Percentiles rank a stretch among this genome's conserved stretches.
Conservation (phyloP, 2,888 invertebrate genomes). For the Eupithecia exiguata region DNA sequence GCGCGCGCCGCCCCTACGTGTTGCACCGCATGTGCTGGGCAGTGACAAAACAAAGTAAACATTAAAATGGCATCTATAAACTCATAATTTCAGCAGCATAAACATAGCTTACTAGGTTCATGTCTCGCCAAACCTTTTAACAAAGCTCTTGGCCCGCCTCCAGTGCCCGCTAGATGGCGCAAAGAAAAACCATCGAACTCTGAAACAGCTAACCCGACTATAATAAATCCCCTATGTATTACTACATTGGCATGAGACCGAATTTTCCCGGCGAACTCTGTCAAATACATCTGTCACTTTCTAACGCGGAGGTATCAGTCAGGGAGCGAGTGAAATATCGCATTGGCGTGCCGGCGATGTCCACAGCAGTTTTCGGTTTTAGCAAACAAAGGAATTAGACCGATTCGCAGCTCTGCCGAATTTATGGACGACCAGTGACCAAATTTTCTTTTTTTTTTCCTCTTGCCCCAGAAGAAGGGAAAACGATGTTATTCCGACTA, state of each 20-base stretch:
- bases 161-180: slow-evolving; percentile 69
- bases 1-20: neutral
- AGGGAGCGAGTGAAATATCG: slow-evolving; percentile 76
- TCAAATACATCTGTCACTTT: slow-evolving; percentile 72
- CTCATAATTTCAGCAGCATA: neutral
- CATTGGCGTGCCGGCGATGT: slow-evolving; percentile 62
- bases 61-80: neutral
- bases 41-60: neutral
- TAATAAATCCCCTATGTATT: slow-evolving; percentile 60
- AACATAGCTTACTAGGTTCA: slow-evolving; percentile 42
- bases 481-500: slow-evolving; percentile 58
- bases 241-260: slow-evolving; percentile 56
- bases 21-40: neutral
- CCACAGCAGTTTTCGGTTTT: slow-evolving; percentile 76
- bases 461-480: slow-evolving; percentile 59
- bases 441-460: slow-evolving; percentile 66
- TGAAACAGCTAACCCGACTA: slow-evolving; percentile 50
- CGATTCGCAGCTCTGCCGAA: slow-evolving; percentile 67
- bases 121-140: slow-evolving; percentile 67
- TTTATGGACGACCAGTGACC: slow-evolving; percentile 75
- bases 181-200: slow-evolving; percentile 53
- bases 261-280: slow-evolving; percentile 46
- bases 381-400: slow-evolving; percentile 81
- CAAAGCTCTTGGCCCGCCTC: slow-evolving; percentile 71
- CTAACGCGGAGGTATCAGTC: slow-evolving; percentile 67